Base-by-base conservation (phyloP, 92 coral and sea anemone species). In the Micromussa lordhowensis region DNA sequence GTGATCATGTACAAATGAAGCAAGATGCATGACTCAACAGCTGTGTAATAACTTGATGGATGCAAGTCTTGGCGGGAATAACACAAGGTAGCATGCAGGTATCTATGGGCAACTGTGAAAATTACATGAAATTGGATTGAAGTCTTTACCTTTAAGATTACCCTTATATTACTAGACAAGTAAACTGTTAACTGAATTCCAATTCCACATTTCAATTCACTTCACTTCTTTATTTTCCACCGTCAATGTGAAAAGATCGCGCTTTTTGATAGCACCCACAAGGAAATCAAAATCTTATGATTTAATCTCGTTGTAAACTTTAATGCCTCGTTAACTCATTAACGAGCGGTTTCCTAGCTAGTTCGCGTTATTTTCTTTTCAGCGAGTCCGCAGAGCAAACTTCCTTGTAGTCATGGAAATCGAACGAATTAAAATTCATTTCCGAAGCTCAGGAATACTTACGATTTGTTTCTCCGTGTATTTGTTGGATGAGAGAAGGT, bases 401-500 rank as follows among this genome's bases (percentile, higher is more conserved):
- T 15, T 55, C 16, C 10, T 40, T 24, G 11, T 18, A 54, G 31
- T 73, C 55, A 51, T 18, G 35, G 38, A 72, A 73, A 55, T 11
- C 61, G 72, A 84, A 74, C 4, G 49, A 53, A 35, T 36, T 9
- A 28, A 48, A 28, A 48, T 21, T 6, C 17, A 66, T 15, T 66
- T 66, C 4, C 71, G n/a, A 61, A 81, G 24, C 19, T 53, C n/a
- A 28, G 54, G 51, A 54, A 32, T 61, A 94, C 99, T 90, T 96
- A 98, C 99, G 31, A 98, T 98, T 81, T 98, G 99, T 85, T 98
- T 98, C 71, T 98, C 99, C 1, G 99, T 98, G 94, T 98, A 98
- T 63, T 98, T 98, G 93, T 96, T 98, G 22, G 99, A 98, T 24
- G 99, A 96, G 36, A 98, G 92, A 40, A 98, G 90, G 76, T 98